These are phyloP conservation scores for Athalia cordata DNA, from an alignment of 2,888 invertebrate species.

Conservation along the genomic window DNA sequence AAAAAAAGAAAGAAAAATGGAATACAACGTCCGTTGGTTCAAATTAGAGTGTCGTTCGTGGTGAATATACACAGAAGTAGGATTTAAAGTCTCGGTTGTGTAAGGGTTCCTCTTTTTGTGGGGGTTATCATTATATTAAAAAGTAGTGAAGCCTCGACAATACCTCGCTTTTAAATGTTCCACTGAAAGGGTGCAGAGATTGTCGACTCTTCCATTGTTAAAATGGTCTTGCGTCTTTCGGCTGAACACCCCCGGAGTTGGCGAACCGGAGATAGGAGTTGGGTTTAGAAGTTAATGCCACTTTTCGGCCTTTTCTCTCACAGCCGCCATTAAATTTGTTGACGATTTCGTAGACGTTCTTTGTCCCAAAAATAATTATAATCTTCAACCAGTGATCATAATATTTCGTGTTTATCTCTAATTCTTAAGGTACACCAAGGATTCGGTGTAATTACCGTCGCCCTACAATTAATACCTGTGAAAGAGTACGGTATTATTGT, in stretches of 20 bases:
- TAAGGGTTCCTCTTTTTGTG: background rate
- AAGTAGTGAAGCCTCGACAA: conserved; percentile 22
- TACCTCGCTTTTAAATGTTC: background rate
- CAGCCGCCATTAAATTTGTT: conserved; percentile 28
- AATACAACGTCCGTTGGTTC: background rate
- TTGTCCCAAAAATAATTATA: conserved; percentile 36
- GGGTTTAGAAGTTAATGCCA: conserved; percentile 16
- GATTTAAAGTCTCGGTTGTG: background rate
- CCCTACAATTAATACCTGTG: conserved; percentile 18
- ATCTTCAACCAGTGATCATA: conserved; percentile 38
- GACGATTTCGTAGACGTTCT: conserved; percentile 25
- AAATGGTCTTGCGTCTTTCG: conserved; percentile 36
- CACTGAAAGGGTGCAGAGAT: conserved; percentile 23
- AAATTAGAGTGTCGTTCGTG: conserved; percentile 8
- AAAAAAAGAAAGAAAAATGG: too few species aligned
- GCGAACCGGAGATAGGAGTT: conserved; percentile 33
- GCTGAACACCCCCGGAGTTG: conserved; percentile 35
- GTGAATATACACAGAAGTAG: background rate
- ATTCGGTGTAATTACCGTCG: conserved; percentile 13
- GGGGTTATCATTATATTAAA: conserved; percentile 23
- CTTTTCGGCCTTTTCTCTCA: conserved; percentile 23
- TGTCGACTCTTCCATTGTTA: conserved; percentile 37
- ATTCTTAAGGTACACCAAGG: conserved; percentile 1
- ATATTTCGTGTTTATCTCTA: conserved; percentile 40
- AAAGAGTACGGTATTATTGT: background rate